phyloP scores from a whole-genome alignment of 1,140 invertebrate genomes.

The Hyles vespertilio region DNA sequence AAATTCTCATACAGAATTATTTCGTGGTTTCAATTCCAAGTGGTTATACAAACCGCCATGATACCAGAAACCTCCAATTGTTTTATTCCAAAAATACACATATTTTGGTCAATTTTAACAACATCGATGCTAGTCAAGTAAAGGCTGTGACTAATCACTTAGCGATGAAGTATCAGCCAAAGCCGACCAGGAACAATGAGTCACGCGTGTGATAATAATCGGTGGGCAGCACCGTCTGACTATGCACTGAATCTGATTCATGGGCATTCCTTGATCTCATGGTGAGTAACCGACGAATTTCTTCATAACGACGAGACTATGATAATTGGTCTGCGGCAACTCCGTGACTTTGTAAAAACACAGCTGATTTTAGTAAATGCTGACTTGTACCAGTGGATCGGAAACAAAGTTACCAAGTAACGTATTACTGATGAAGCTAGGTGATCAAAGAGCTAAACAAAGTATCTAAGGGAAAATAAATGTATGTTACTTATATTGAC shows the following conservation, averaged over 20 bases:
- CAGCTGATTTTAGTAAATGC: too few species aligned
- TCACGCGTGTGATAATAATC: conserved; percentile 22
- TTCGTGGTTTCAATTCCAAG: too few species aligned
- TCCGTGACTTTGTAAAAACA: too few species aligned
- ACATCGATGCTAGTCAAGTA: conserved; percentile 11
- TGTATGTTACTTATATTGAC: too few species aligned
- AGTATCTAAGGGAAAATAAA: too few species aligned
- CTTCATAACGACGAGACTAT: conserved; percentile 16
- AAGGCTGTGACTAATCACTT: conserved; percentile 23
- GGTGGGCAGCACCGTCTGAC: conserved; percentile 20
- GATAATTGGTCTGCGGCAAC: neutral
- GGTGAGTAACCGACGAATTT: conserved; percentile 18
- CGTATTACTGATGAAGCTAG: too few species aligned
- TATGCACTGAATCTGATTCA: conserved; percentile 14
- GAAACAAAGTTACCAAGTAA: too few species aligned
- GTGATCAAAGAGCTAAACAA: too few species aligned
- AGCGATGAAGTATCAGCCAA: conserved; percentile 22
- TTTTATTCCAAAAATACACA: neutral
- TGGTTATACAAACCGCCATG: too few species aligned
- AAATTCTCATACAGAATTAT: too few species aligned
- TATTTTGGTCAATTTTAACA: conserved; percentile 18
- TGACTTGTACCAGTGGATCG: too few species aligned
- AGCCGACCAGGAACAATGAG: conserved; percentile 30
- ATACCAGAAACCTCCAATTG: too few species aligned
- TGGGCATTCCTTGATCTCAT: conserved; percentile 6